Evolutionary conservation across 53 echinoderm and acorn worm species (phyloP), one percentile per base, ranked within the genome.

Genomic region (Apostichopus leukothele): DNA sequence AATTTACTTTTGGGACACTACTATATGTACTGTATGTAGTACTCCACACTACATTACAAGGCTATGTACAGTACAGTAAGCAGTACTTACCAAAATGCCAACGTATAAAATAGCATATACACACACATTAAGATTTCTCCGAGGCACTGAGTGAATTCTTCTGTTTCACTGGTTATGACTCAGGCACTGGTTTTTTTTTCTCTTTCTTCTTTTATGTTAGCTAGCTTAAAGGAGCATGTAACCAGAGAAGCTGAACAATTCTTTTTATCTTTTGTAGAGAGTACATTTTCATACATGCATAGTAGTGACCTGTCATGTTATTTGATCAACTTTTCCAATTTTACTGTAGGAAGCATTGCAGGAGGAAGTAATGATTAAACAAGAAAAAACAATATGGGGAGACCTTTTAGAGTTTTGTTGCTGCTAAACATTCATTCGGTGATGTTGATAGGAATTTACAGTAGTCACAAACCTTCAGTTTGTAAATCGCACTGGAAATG

Each of bases 121-220:
- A 71, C 71, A 14, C 19, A 71, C 71, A 71, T 16, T 6, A 71
- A 71, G 71, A 71, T n/a, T 71, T 71, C 71, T 71, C 18, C 6
- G 16, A 57, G 71, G 71, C 20, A 19, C 71, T 16, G 71, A 71
- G 71, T 71, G 18, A 71, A 71, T 71, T 71, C 71, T 71, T 71
- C 71, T 71, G 71, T 71, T 71, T 71, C 71, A 71, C 20, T 71
- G 71, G 18, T 19, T 71, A 71, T 71, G 71, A 71, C 71, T 71
- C 71, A 71, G 71, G 13, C 71, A 18, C 71, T 18, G 18, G 14
- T 71, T n/a, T 71, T 71, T 71, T 13, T 71, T 16, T 63, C 7
- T 39, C 39, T 39, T 39, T 39, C 39, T 39, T 39, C 39, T 39
- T 39, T 39, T 39, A 39, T 39, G 39, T 39, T 39, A 39, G 63